These are phyloP conservation scores for Cepaea nemoralis DNA, from an alignment of 1,140 invertebrate species.

Conservation along the genomic window DNA sequence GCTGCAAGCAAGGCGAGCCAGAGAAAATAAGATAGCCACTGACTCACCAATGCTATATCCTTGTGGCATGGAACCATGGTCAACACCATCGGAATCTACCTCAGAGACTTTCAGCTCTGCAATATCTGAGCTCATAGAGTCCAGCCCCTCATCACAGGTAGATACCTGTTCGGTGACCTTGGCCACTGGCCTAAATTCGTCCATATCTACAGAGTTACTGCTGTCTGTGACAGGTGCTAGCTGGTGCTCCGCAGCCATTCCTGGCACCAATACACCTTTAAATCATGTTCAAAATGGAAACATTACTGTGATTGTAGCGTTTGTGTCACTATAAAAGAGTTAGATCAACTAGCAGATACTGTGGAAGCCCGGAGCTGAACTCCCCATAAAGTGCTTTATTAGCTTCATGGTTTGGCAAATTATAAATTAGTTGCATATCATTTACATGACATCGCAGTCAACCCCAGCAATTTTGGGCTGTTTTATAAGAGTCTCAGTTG, in stretches of 20 bases:
- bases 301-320: no score
- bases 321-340: no score
- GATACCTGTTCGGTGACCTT: conserved; percentile 39
- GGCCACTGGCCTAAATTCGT: conserved; percentile 46
- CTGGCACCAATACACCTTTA: no score
- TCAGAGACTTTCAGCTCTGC: conserved; percentile 30
- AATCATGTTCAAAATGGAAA: no score
- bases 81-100: conserved; percentile 17
- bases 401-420: no score
- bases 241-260: neutral
- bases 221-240: conserved; percentile 13
- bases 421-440: no score
- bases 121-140: conserved; percentile 22
- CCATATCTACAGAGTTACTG: conserved; percentile 38
- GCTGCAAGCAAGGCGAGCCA: neutral
- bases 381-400: no score
- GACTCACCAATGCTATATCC: conserved; percentile 13
- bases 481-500: no score
- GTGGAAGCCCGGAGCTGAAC: no score
- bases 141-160: conserved; percentile 14
- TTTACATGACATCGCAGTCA: no score
- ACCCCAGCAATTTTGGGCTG: no score
- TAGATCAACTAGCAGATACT: no score
- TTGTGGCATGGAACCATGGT: neutral
- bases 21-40: neutral